Evolutionary conservation across 2,797 vertebrate genomes (phyloP).

Genomic region (Gobio occitaniae): DNA sequence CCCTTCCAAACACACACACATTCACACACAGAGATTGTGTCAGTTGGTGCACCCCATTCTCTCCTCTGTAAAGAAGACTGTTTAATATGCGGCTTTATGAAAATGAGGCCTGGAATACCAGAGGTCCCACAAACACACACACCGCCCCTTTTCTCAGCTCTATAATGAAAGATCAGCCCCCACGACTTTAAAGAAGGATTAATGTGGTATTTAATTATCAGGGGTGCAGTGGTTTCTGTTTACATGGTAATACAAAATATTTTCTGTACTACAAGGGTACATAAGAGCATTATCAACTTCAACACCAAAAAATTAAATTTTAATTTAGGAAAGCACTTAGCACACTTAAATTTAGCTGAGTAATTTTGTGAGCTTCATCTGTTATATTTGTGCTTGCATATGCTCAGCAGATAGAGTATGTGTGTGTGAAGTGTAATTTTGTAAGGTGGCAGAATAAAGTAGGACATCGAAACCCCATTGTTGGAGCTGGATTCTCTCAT

Average conservation of each 20-base stretch:
- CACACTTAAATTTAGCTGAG: constrained; percentile 4
- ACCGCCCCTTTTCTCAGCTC: neutral
- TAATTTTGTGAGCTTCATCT: constrained; percentile 30
- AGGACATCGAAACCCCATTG: constrained; percentile 81
- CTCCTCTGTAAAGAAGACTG: constrained; percentile 58
- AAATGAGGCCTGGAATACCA: constrained; percentile 72
- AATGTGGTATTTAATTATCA: constrained; percentile 51
- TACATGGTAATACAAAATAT: neutral
- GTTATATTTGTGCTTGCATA: neutral
- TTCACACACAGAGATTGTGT: constrained; percentile 32
- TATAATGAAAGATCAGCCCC: constrained; percentile 51
- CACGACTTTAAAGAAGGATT: constrained; percentile 65
- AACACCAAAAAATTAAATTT: neutral
- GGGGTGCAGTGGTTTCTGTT: neutral
- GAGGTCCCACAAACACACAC: constrained; percentile 48
- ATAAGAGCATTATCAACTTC: neutral
- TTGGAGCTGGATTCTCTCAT: constrained; percentile 56
- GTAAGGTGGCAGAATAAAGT: constrained; percentile 71
- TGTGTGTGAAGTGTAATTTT: constrained; percentile 69
- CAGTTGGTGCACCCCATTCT: constrained; percentile 55
- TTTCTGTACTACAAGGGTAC: neutral
- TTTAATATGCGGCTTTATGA: constrained; percentile 75
- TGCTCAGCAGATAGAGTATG: neutral
- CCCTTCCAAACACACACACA: neutral
- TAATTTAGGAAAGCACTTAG: neutral